Evolutionary conservation across 1,140 invertebrate species (phyloP), one percentile per base, ranked within the genome.

Genomic region (Drosophila bocqueti): DNA sequence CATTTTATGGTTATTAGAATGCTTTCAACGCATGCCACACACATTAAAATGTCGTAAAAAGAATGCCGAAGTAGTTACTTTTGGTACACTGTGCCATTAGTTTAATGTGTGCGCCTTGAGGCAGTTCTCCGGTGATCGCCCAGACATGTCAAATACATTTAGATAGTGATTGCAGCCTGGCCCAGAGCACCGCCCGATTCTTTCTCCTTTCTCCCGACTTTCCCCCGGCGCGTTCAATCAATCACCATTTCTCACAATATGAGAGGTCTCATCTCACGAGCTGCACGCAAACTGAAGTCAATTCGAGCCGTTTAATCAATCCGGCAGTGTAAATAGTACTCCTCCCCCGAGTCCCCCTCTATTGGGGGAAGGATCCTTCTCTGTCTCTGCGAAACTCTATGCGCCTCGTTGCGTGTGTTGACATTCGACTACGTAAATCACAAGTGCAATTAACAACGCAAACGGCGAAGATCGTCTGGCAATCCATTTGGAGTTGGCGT

Each of bases 401-500:
- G 67, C 66, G 58, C 74, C 76, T 68, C 76, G 67, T 84, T 85
- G 82, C 78, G 83, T 85, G 82, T 57, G 72, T 85, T 85, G 83
- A 87, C 85, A 89, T 60, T 76, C 77, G 81, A 78, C 63, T 78
- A 84, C 84, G 85, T 89, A 89, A 89, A 89, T 89, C 84, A 89
- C 85, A 78, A 60, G 74, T 81, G 84, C 84, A 89, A 89, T 89
- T 89, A 89, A 89, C 85, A 89, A 84, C 73, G 76, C 74, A 86
- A 89, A 71, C 83, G 76, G 64, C 77, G 13, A 47, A 50, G 73
- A 77, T 76, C 79, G 81, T 66, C 78, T 54, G 50, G 63, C 59
- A 60, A 84, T 68, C 52, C 75, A 67, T 79, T 85, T 78, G 61
- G 31, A 68, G 78, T 60, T 67, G 62, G 61, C 69, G 46, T 64